Evolutionary conservation across 1,140 invertebrate species (phyloP), one percentile per base, ranked within the genome.

Genomic region (Phortica variegata): DNA sequence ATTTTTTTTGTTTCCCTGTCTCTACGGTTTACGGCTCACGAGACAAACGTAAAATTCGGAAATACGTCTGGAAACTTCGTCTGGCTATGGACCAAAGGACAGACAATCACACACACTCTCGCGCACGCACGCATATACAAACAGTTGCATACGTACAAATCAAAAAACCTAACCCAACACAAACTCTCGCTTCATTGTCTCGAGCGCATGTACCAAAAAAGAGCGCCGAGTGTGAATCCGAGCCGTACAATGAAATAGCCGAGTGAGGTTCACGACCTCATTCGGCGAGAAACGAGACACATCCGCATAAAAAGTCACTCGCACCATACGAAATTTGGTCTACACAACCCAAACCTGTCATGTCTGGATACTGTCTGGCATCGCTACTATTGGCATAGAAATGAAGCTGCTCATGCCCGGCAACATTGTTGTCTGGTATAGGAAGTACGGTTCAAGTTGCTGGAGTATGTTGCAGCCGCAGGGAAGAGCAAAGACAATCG

Each of bases 221-320:
- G 48, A 54, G 40, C 56, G 50, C 50, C 26, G 13, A 46, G 44
- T 58, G 47, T 42, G 10, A 26, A 26, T 26, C 23, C 23, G 23
- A 26, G 23, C 23, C 10, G 23, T 26, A n/a, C n/a, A n/a, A n/a
- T n/a, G n/a, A n/a, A n/a, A n/a, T n/a, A n/a, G n/a, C n/a, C 23
- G 5, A 10, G 23, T 58, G 56, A 66, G 63, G 63, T 66, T 47
- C 63, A 66, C 63, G 63, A 66, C 63, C 63, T 66, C 63, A 66
- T 68, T 66, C 63, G 63, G 62, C 56, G 26, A 60, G 45, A 44
- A 52, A 39, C 50, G 43, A n/a, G n/a, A 18, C 47, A 49, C 34
- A 33, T 6, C 38, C 9, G 17, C 12, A 37, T 26, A 26, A 26
- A 26, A 26, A 26, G 10, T 42, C 59, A 55, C 37, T 38, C 47